Conservation (phyloP, 2,113 vertebrate species). For the Bambusicola thoracicus region DNA sequence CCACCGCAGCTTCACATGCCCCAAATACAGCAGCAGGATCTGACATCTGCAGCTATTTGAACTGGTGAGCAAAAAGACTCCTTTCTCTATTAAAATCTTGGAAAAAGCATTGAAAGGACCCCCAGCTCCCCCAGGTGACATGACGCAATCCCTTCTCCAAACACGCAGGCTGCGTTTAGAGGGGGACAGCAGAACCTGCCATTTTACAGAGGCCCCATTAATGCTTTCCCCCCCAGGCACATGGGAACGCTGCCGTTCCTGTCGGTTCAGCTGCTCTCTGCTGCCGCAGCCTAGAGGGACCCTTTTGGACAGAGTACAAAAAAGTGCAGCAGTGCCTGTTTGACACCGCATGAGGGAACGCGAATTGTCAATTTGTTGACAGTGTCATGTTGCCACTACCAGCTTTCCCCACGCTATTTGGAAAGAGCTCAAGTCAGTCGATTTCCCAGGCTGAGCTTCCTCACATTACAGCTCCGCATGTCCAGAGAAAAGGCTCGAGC, state of each 20-base stretch:
- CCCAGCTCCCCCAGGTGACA: no score
- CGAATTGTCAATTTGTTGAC: slow-evolving; percentile 71
- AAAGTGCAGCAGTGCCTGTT: slow-evolving; percentile 33
- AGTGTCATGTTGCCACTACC: slow-evolving; percentile 60
- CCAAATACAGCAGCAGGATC: background rate
- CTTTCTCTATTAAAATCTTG: background rate
- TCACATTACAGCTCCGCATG: background rate
- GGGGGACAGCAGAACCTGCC: background rate
- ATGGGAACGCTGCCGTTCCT: background rate
- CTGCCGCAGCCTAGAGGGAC: slow-evolving; percentile 39
- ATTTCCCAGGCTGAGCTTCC: slow-evolving; percentile 37
- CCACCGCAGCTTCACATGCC: accelerated
- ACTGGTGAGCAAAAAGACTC: background rate
- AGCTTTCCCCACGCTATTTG: slow-evolving; percentile 29
- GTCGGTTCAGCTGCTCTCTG: accelerated
- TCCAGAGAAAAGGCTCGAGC: background rate
- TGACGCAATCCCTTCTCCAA: background rate
- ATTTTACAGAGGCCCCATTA: background rate
- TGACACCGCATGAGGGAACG: slow-evolving; percentile 51
- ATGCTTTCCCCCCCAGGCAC: background rate
- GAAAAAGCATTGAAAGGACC: background rate
- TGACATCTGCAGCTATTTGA: background rate
- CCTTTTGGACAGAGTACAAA: background rate
- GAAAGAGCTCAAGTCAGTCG: slow-evolving; percentile 56
- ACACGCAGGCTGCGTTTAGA: background rate